A percentile compares a stretch with the other conserved stretches of the same genome.
Evolutionary conservation across 2,113 vertebrate species (phyloP).

Genomic region (Ailuropoda melanoleuca): DNA sequence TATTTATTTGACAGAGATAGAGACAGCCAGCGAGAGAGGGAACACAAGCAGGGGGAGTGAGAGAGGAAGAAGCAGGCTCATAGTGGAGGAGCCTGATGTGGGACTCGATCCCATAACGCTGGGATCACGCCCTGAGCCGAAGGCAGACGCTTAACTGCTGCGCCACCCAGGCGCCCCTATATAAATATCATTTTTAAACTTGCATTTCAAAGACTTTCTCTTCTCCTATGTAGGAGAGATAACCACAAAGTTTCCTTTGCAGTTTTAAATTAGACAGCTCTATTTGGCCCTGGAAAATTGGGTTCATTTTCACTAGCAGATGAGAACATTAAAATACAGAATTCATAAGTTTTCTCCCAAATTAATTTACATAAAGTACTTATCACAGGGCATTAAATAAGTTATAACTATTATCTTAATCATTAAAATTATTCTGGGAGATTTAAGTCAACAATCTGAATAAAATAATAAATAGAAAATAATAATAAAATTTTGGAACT

Average conservation of each 20-base stretch:
- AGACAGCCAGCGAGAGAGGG: too few species aligned
- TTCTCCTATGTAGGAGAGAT: not conserved
- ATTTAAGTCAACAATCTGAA: not conserved
- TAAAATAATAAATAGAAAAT: conserved; percentile 1
- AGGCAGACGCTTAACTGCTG: too few species aligned
- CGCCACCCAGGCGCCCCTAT: too few species aligned
- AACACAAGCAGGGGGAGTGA: too few species aligned
- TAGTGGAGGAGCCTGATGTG: too few species aligned
- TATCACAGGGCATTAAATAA: not conserved
- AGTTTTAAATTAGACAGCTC: conserved; percentile 8
- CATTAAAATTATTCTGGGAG: conserved; percentile 18
- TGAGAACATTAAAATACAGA: not conserved
- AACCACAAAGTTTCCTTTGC: not conserved
- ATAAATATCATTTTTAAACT: not conserved
- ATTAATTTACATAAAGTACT: not conserved
- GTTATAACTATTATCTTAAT: not conserved
- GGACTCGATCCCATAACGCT: too few species aligned
- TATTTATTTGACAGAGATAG: too few species aligned
- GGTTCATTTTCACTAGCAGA: not conserved
- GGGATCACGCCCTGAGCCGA: too few species aligned
- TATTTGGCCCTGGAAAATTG: not conserved
- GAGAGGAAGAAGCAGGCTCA: too few species aligned
- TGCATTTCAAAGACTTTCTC: not conserved
- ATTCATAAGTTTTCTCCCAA: conserved; percentile 38
- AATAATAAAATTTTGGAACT: not conserved